Evolutionary conservation across 2,797 vertebrate genomes (phyloP), one percentile per base, ranked within the genome.

Genomic region (Amphiprion clarkii): DNA sequence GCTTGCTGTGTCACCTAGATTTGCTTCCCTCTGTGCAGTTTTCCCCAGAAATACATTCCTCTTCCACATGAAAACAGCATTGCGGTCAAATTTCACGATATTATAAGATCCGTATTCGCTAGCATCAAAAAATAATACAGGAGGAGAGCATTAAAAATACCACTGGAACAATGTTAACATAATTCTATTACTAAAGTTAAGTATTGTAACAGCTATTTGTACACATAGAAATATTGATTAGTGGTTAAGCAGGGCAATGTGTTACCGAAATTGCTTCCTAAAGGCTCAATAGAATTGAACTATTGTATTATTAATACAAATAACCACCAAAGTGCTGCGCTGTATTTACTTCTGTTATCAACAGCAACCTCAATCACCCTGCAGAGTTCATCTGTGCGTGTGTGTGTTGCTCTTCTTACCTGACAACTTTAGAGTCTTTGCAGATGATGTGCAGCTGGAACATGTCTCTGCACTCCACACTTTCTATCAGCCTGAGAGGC

Each of bases 381-480:
- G 44, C 36, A 39, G 36, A 10, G 36, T 46, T 46, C 19, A 46
- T 46, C 44, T 46, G 1, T 31, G 25, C 49, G 58, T 13, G 55
- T 19, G 13, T 17, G 52, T 56, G 19, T 11, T 19, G 17, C 9
- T 71, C 16, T 80, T 10, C 80, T 72, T 94, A 99, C 98, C 98
- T 97, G 90, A 99, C 97, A 89, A 99, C 96, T 95, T 99, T 99
- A 88, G 97, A 99, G 95, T 99, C 98, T 91, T 99, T 99, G 95
- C 98, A 99, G 93, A 98, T 94, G 29, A 99, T 99, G 92, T 99
- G 98, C 84, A 99, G 94, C 94, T 99, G 98, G 91, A 99, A 99
- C 98, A 99, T 99, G 82, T 99, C 98, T 92, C 98, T 96, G 93
- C 97, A 96, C 94, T 99, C 98, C 93, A 99, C 98, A 0, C 94